These are phyloP conservation scores for Anisognathus igniventris DNA, from an alignment of 2,797 vertebrate genomes.

Conservation along the genomic window DNA sequence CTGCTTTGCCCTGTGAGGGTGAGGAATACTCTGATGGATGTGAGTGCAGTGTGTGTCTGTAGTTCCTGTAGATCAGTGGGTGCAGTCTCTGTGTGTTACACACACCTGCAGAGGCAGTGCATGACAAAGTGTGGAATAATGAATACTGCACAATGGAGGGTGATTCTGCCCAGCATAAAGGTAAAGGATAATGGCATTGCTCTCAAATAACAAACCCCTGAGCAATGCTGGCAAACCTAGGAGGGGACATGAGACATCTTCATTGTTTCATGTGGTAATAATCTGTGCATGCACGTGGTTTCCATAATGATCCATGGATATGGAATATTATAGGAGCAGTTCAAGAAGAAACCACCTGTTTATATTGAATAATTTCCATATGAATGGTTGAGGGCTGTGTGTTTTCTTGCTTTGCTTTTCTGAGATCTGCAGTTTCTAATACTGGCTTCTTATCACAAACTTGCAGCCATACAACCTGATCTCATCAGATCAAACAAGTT, in stretches of 20 bases:
- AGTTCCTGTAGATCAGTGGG: not conserved
- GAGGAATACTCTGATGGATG: not conserved
- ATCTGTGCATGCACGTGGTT: not conserved
- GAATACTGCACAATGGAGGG: not conserved
- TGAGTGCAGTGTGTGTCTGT: not conserved
- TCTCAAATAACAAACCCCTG: not conserved
- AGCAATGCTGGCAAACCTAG: not conserved
- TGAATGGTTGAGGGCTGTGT: not conserved
- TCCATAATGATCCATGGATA: not conserved
- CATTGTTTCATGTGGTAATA: not conserved
- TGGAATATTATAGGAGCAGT: not conserved
- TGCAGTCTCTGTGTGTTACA: not conserved
- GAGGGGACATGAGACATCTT: not conserved
- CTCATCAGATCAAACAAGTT: constrained; percentile 14
- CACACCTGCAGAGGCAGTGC: not conserved
- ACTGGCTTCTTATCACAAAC: constrained; percentile 19
- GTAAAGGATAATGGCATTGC: not conserved
- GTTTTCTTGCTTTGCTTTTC: constrained; percentile 8
- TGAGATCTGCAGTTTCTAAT: not conserved
- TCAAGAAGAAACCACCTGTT: constrained; percentile 1
- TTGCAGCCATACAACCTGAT: constrained; percentile 1
- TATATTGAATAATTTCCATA: not conserved
- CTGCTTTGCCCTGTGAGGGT: not conserved
- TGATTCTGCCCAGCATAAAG: not conserved
- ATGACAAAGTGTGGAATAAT: not conserved